Conservation (phyloP, 2,113 vertebrate genomes). For the Aegithalos caudatus region DNA sequence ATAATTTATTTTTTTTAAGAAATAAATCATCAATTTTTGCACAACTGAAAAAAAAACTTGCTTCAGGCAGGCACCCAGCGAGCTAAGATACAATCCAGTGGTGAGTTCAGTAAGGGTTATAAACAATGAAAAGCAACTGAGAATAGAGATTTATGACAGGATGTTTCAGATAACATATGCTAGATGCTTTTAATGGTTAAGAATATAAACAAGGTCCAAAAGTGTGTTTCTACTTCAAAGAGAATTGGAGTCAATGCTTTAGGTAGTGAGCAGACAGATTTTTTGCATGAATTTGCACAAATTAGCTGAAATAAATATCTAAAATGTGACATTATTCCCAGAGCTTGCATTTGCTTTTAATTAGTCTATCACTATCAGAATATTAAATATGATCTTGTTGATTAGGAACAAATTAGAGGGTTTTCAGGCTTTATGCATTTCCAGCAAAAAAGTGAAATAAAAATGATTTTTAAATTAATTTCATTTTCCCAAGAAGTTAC, state of each 20-base stretch:
- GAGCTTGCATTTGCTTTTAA: slow-evolving; percentile 1
- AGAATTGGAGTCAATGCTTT: background rate
- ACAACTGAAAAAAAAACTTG: background rate
- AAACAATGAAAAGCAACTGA: background rate
- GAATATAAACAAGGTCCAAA: background rate
- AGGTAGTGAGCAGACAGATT: background rate
- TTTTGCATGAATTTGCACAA: slow-evolving; percentile 4
- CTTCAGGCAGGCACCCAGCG: background rate
- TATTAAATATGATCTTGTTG: background rate
- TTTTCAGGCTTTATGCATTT: background rate
- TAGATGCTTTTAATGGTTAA: background rate
- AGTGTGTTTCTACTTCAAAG: background rate
- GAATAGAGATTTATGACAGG: background rate
- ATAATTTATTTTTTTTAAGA: background rate
- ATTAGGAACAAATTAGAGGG: background rate
- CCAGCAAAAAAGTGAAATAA: background rate
- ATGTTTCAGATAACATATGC: background rate
- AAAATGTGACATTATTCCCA: background rate
- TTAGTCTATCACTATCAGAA: background rate
- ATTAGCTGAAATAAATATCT: background rate
- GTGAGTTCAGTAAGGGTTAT: background rate
- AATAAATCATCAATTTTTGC: background rate
- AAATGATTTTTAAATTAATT: background rate
- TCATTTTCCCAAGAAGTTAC: background rate
- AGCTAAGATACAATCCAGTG: background rate